phyloP scores from a whole-genome alignment of 2,888 invertebrate species.

The Tridacna crocea region DNA sequence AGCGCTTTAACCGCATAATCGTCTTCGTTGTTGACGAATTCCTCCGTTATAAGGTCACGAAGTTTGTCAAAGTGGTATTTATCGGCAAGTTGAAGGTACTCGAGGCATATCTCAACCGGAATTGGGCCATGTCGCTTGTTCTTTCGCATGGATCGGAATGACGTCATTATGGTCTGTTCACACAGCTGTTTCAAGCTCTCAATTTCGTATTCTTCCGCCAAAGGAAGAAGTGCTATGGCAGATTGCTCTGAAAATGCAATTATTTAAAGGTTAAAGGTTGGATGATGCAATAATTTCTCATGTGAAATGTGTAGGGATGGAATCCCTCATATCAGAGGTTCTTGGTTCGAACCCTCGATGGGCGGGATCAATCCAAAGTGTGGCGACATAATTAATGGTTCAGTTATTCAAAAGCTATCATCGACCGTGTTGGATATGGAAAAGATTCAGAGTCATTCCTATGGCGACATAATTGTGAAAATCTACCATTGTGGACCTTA shows the following conservation, averaged over 20 bases:
- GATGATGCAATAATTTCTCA: too few species aligned
- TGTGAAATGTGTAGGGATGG: too few species aligned
- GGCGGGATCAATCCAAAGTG: too few species aligned
- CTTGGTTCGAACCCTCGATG: too few species aligned
- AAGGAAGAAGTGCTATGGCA: constrained; percentile 59
- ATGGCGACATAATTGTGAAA: too few species aligned
- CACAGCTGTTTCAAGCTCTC: constrained; percentile 51
- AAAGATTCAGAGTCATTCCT: too few species aligned
- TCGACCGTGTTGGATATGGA: too few species aligned
- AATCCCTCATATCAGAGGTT: too few species aligned
- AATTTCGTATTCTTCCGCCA: constrained; percentile 61
- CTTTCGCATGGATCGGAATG: constrained; percentile 42
- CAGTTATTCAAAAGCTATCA: too few species aligned
- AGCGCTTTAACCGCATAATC: constrained; percentile 37
- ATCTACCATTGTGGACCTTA: too few species aligned
- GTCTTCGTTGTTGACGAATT: constrained; percentile 59
- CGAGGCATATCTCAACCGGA: constrained; percentile 55
- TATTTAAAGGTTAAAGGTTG: background rate
- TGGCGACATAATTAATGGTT: too few species aligned
- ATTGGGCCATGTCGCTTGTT: constrained; percentile 50
- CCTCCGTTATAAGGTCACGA: constrained; percentile 47
- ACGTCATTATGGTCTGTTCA: constrained; percentile 55
- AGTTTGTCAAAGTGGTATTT: constrained; percentile 55
- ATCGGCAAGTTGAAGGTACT: constrained; percentile 58
- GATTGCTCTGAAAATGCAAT: constrained; percentile 52